Evolutionary conservation across 1,140 invertebrate genomes (phyloP), one percentile per base, ranked within the genome.

Genomic region (Pogonomyrmex barbatus): DNA sequence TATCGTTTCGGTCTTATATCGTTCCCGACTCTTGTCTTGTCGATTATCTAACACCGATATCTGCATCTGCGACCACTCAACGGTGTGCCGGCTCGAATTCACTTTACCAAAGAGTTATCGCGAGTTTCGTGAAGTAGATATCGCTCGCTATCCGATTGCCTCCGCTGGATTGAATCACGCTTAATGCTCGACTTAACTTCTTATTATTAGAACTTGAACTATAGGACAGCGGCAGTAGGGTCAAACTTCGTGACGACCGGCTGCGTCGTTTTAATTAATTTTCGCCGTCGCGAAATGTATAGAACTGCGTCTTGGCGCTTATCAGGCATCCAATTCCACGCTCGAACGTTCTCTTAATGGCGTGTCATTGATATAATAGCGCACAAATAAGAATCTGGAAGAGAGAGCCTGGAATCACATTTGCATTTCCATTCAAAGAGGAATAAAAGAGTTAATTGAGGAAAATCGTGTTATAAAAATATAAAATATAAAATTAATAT

Each of bases 201-300:
- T 93, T 94, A 94, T 93, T 94, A 94, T 94, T 94, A 94, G 91
- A 24, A 93, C 90, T 91, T 93, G 91, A 90, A 73, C 42, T 90
- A 76, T 92, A 92, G 84, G 52, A 84, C 24, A 68, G 17, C 65
- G 33, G 70, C 68, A 85, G 77, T 67, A 85, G 86, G 88, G 63
- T 73, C 84, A 89, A 92, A 92, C 90, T 93, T 93, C 9, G 42
- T 33, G 86, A 73, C 85, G 87, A 90, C 88, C 85, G 87, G 63
- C 84, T 87, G 87, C 77, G 86, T 83, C 86, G 91, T 89, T 93
- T 93, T 94, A 93, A 93, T 93, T 94, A 92, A 93, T 83, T 93
- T 92, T 89, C 87, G 42, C 54, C 68, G 54, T 63, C 78, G 42
- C 71, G 39, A 24, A 24, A 76, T 68, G 60, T 47, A 50, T n/a